These are phyloP conservation scores for Pachyramphus minor DNA, from an alignment of 2,113 vertebrate species.

Conservation along the genomic window DNA sequence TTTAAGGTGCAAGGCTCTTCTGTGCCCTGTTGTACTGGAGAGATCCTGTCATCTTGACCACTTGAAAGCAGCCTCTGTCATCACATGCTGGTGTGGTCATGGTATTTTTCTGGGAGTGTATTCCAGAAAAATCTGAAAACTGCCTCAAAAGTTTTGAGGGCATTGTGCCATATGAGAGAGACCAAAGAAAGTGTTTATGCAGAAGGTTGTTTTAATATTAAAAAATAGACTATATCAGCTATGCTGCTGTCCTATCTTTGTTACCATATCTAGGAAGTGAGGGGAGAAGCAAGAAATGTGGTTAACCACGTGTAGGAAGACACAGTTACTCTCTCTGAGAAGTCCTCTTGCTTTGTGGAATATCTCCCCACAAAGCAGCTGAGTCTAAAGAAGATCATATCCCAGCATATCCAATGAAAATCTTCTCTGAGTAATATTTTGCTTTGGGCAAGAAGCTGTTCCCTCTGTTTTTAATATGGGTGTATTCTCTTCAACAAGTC, in stretches of 20 bases:
- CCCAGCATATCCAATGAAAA: neutral
- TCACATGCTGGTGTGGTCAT: neutral
- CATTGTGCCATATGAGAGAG: neutral
- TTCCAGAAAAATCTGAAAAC: neutral
- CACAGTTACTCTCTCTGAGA: neutral
- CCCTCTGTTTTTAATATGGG: neutral
- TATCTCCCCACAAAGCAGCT: neutral
- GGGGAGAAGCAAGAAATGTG: neutral
- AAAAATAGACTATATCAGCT: neutral
- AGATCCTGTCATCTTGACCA: neutral
- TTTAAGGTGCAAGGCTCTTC: neutral
- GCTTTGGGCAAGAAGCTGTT: neutral
- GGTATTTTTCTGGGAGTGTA: neutral
- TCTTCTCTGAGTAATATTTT: neutral
- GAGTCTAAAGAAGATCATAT: neutral
- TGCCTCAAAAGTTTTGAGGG: neutral
- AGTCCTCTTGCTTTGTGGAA: neutral
- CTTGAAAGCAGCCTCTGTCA: neutral
- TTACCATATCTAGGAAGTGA: neutral
- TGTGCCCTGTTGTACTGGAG: neutral
- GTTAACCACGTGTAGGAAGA: neutral
- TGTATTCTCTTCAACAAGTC: neutral
- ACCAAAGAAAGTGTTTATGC: neutral
- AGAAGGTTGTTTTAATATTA: neutral
- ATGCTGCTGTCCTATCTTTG: neutral